Percentiles rank a stretch among this genome's conserved stretches.
phyloP scores from a whole-genome alignment of 1,140 invertebrate species.

The honey bee (Apis mellifera) region DNA sequence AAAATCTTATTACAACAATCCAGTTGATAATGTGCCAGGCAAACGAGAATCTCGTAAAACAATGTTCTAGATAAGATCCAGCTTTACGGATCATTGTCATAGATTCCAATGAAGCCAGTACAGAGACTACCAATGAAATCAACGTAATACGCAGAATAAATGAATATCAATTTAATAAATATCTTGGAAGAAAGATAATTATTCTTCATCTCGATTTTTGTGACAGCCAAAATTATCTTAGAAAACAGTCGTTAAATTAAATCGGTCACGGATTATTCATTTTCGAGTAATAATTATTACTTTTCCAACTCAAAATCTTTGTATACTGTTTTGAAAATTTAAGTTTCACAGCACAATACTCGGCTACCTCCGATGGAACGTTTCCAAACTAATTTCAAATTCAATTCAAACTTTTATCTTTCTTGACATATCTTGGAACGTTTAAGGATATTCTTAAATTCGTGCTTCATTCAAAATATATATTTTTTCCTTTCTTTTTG shows the following conservation, averaged over 20 bases:
- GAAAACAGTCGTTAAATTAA: neutral
- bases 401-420: neutral
- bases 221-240: neutral
- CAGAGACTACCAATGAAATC: neutral
- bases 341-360: neutral
- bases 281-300: too few relatives aligned
- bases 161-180: slow-evolving; percentile 17
- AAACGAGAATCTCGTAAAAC: neutral
- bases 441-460: neutral
- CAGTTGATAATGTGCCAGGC: neutral
- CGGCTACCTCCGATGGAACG: neutral
- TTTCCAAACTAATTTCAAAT: neutral
- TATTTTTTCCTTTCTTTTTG: neutral
- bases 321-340: neutral
- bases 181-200: neutral
- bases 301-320: too few relatives aligned
- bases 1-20: neutral
- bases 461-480: neutral
- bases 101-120: neutral
- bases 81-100: neutral
- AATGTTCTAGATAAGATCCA: neutral
- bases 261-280: neutral
- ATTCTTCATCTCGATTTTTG: too few relatives aligned
- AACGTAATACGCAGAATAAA: neutral
- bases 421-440: neutral